Base-by-base conservation (phyloP, 2,113 vertebrate genomes). In the Bathybates hornii region DNA sequence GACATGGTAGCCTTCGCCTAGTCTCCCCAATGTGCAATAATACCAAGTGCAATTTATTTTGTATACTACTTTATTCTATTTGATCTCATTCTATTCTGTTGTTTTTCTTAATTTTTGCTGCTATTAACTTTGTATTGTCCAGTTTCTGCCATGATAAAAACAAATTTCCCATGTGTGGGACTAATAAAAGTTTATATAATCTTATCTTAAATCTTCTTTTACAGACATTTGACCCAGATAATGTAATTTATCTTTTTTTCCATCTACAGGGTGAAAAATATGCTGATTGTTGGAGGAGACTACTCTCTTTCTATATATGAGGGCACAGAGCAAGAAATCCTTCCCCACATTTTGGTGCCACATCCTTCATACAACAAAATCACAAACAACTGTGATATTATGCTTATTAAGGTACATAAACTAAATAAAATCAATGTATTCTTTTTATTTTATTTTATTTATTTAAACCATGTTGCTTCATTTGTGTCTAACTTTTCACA, bases 381-480 rank as follows among this genome's bases (percentile, higher is more conserved):
- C 19, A 96, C 94, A 38, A 95, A 96, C 66, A 93, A 97, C 63
- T 94, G 93, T 5, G 97, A 97, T 89, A 96, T 97, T 43, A 97
- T 97, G 97, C 95, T 97, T 2, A 96, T 97, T 61, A 97, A 97
- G 95, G 97, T 97, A 93, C 76, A 48, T 9, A 50, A 24, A 24
- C 24, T 24, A 24, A 24, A 24, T 24, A 24, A 24, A 24, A 24
- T 24, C 24, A 24, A 24, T 24, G 24, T 24, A 24, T 24, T 41
- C 2, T 38, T 66, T 71, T 48, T 27, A 3, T 56, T 41, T 53
- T 14, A 1, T 5, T 66, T 48, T 27, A 6, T 56, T 29, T 56
- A 48, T 36, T 13, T 48, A 6, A 61, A 13, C 13, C 4, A 63
- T 73, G 14, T 53, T 52, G 53, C 53, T 19, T 7, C 5, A 54